Base-by-base conservation (phyloP, 2,113 vertebrate species). In the Petromus typicus region DNA sequence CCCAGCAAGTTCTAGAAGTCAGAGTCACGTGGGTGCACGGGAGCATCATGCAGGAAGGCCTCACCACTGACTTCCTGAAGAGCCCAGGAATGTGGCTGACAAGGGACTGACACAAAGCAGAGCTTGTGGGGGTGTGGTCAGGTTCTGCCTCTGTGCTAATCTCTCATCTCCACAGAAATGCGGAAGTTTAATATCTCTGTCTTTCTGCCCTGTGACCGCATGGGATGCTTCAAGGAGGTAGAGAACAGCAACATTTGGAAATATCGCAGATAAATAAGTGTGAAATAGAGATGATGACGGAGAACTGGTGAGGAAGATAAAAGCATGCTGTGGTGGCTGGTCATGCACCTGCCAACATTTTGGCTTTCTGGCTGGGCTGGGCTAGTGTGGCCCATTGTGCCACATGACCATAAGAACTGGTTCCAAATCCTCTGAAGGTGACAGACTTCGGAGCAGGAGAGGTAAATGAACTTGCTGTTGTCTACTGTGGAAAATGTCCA, bases 191-290 rank as follows among this genome's bases (percentile, higher is more conserved):
- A 25, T 51, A 34, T 59, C 16, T 54, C 7, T 85, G 43, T 45
- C 75, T 13, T 69, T 79, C 27, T 64, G 20, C 32, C 79, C 43
- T 71, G 14, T 25, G 30, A 84, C 22, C 82, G 43, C 10, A 25
- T 14, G 22, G 4, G 34, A 51, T 37, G 45, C 63, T 57, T 79
- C 25, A 69, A 48, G 45, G 48, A 86, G 13, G 71, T 1, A 43
- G n/a, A 45, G n/a, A 37, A 91, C 7, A 90, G 66, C 82, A 83
- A 67, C 5, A 51, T 40, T 34, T 85, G 43, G 54, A 83, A 92
- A 73, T 48, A 86, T 4, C 25, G 23, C 16, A 64, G 93, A 86
- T 64, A 90, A 67, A 34, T 66, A 30, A 20, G n/a, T 25, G n/a
- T 32, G 54, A 84, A 7, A 7, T 3, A 54, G 34, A 43, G 23